phyloP scores from a whole-genome alignment of 2,888 invertebrate species.

The Caenorhabditis sulstoni region DNA sequence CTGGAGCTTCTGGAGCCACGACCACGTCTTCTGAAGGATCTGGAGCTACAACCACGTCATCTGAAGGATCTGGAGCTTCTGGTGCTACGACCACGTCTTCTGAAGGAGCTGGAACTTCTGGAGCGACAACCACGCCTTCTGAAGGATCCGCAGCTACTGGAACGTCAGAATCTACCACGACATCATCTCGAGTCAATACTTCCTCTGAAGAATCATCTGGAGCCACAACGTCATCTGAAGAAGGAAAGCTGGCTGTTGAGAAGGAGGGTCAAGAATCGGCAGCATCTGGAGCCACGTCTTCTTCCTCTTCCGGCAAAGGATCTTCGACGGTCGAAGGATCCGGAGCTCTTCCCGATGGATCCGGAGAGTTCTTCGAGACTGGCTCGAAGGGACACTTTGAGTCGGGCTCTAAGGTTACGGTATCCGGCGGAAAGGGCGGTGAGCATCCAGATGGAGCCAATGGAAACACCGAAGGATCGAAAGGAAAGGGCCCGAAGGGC shows the following conservation, averaged over 20 bases:
- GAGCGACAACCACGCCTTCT: constrained; percentile 7
- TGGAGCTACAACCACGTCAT: constrained; percentile 20
- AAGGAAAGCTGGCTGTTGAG: neutral
- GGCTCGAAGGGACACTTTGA: constrained; percentile 43
- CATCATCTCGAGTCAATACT: neutral
- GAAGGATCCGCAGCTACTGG: constrained; percentile 11
- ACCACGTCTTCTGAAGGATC: constrained; percentile 9
- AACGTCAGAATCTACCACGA: neutral
- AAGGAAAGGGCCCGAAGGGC: too few relatives aligned
- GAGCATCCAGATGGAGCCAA: too few relatives aligned
- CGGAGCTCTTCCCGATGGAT: constrained; percentile 9
- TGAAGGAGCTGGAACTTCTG: constrained; percentile 17
- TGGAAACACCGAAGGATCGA: too few relatives aligned
- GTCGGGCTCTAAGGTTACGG: constrained; percentile 28
- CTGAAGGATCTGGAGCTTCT: constrained; percentile 15
- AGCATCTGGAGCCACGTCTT: constrained; percentile 9
- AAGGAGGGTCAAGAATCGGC: constrained; percentile 13
- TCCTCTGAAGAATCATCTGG: neutral
- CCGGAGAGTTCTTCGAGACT: constrained; percentile 26
- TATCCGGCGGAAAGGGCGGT: constrained; percentile 4
- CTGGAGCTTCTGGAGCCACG: constrained; percentile 19
- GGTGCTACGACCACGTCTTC: constrained; percentile 11
- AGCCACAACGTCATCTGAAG: constrained; percentile 4
- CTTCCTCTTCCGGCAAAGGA: neutral
- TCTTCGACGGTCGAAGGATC: constrained; percentile 10